Evolutionary conservation across 2,113 vertebrate genomes (phyloP), one percentile per base, ranked within the genome.

Genomic region (Origma solitaria): DNA sequence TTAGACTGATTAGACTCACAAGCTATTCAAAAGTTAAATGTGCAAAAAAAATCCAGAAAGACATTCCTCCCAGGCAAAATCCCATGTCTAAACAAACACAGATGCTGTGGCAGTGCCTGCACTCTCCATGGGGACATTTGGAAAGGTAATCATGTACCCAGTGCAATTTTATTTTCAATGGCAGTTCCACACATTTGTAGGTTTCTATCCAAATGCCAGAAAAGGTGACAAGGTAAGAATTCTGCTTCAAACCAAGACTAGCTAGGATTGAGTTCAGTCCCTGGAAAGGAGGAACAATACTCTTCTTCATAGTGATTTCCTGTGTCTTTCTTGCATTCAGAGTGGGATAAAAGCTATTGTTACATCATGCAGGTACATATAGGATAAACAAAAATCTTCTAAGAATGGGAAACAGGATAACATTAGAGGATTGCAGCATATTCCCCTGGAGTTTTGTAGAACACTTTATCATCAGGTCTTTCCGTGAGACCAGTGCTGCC

Each of bases 171-270:
- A 45, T 81, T 82, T 71, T 66, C 91, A 80, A 54, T 1, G 3
- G 51, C 64, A 90, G 33, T 28, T 93, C 78, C 89, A 84, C 64
- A 82, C 45, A 57, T 73, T 61, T 70, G 31, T 15, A 88, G 64
- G 44, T 82, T 94, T 87, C 54, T 93, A 66, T 94, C 56, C 72
- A 86, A 91, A 92, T 35, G 53, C 50, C 72, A 91, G 68, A 78
- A 82, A 76, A 89, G 54, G 83, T 80, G 91, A 93, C 51, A 92
- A 65, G 57, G 70, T 87, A 95, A 86, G 37, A 51, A 88, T 73
- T 89, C 90, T 65, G 62, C 49, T 91, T 84, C 64, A 93, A 89
- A 88, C 81, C 70, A 89, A 88, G 84, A 82, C 62, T 77, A 94
- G 88, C 69, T 56, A 71, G 65, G 66, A 86, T 10, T 87, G 65